phyloP scores from a whole-genome alignment of 2,113 vertebrate species.

The Acrocephalus kingi region DNA sequence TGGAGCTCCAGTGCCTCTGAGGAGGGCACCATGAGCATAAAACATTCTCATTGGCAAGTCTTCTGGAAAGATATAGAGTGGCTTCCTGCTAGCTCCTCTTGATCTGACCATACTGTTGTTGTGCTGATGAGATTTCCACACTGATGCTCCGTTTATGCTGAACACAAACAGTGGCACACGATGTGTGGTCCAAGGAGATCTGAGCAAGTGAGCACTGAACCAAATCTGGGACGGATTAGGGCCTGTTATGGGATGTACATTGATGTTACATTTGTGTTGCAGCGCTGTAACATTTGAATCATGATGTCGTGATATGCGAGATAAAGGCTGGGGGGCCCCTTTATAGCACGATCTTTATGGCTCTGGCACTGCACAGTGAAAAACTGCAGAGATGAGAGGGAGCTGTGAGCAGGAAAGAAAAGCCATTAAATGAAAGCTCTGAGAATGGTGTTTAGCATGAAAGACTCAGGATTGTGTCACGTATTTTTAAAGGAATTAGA shows the following conservation, averaged over 20 bases:
- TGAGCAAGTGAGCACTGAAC: conserved; percentile 52
- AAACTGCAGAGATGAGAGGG: conserved; percentile 49
- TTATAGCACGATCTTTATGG: conserved; percentile 10
- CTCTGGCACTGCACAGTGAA: conserved; percentile 30
- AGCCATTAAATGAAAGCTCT: conserved; percentile 9
- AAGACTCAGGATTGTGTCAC: not conserved
- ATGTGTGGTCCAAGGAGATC: conserved; percentile 67
- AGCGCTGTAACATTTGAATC: conserved; percentile 59
- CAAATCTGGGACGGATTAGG: conserved; percentile 61
- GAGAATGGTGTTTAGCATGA: not conserved
- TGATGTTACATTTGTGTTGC: conserved; percentile 71
- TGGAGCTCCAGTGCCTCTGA: not conserved
- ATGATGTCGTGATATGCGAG: conserved; percentile 54
- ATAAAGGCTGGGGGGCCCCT: conserved; percentile 50
- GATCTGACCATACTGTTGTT: conserved; percentile 15
- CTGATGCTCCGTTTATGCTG: not conserved
- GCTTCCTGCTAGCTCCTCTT: conserved; percentile 43
- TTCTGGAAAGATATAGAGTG: not conserved
- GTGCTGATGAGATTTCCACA: conserved; percentile 38
- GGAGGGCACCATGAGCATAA: not conserved
- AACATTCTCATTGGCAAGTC: not conserved
- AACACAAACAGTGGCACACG: conserved; percentile 57
- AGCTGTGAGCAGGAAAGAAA: conserved; percentile 18
- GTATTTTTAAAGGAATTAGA: conserved; percentile 18
- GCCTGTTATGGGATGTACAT: conserved; percentile 63